Evolutionary conservation across 2,797 vertebrate species (phyloP), one percentile per base, ranked within the genome.

Genomic region (Poeciliopsis paucimaculata): DNA sequence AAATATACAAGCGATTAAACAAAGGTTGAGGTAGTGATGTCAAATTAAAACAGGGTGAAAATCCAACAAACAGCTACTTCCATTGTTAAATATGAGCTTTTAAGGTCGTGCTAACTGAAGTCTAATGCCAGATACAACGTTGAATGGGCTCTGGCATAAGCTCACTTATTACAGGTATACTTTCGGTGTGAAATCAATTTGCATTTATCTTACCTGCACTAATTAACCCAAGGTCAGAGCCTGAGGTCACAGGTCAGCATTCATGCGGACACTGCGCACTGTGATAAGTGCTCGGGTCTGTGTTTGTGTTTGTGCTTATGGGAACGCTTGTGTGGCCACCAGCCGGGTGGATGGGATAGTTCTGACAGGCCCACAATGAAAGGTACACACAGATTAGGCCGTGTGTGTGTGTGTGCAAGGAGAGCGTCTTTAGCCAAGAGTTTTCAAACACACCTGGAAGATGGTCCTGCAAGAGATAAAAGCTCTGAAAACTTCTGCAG

Each of bases 381-480:
- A 89, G 75, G 75, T 83, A 87, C 88, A 91, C 87, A 88, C 74
- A 87, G 90, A 94, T 93, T 90, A 91, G 89, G 82, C 82, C 2
- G 72, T 72, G 78, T 90, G 72, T 73, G 78, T 90, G 72, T 78
- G 49, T 70, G 72, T 79, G 51, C 51, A 80, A 80, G 84, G 75
- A 89, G 83, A 84, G 81, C 75, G 74, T 81, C 83, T 87, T 89
- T 26, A 79, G 72, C 82, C 12, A 28, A 77, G 79, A 81, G 71
- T 87, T 84, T 79, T 79, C 87, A 93, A 93, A 92, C 91, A 92
- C 93, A 94, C 86, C 87, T 88, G 90, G 86, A 75, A 81, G 86
- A 90, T 82, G 82, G 88, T 83, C 88, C 73, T 39, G 79, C 79
- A 72, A 10, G 62, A 89, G 91, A 92, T 91, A 84, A 92, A 90